Percentiles rank a stretch among this genome's conserved stretches.
phyloP scores from a whole-genome alignment of 2,113 vertebrate genomes.

The Psilopogon haemacephalus region DNA sequence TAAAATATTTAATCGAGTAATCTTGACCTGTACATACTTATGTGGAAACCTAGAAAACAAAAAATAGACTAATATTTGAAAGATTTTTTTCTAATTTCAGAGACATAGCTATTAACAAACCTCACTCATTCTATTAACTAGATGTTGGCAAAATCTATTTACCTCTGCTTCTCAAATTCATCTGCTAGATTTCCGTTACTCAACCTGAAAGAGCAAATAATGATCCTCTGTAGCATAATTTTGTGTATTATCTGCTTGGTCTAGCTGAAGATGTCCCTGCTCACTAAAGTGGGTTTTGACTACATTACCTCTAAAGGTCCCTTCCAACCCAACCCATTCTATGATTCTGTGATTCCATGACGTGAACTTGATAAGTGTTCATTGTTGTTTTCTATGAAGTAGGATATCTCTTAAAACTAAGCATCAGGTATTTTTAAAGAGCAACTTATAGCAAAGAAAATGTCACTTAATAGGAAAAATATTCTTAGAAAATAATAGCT shows the following conservation, averaged over 20 bases:
- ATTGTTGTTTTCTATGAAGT: background rate
- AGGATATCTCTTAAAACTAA: background rate
- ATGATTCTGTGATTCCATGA: too few relatives aligned
- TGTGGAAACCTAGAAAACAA: background rate
- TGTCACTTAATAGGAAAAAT: background rate
- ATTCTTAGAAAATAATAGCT: background rate
- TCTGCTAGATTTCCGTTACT: background rate
- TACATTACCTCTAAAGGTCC: too few relatives aligned
- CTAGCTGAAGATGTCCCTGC: too few relatives aligned
- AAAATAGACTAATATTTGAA: background rate
- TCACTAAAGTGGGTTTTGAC: too few relatives aligned
- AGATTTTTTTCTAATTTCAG: background rate
- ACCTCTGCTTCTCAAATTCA: background rate
- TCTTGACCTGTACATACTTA: background rate
- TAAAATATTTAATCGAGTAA: background rate
- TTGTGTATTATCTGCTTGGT: background rate
- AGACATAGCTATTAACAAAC: background rate
- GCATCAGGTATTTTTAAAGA: background rate
- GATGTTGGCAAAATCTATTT: background rate
- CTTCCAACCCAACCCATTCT: too few relatives aligned
- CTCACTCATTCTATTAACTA: background rate
- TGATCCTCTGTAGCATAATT: background rate
- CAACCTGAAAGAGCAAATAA: background rate
- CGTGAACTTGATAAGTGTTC: background rate
- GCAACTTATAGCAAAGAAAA: background rate